Conservation (phyloP, 2,113 vertebrate species). For the Oenanthe oenanthe region DNA sequence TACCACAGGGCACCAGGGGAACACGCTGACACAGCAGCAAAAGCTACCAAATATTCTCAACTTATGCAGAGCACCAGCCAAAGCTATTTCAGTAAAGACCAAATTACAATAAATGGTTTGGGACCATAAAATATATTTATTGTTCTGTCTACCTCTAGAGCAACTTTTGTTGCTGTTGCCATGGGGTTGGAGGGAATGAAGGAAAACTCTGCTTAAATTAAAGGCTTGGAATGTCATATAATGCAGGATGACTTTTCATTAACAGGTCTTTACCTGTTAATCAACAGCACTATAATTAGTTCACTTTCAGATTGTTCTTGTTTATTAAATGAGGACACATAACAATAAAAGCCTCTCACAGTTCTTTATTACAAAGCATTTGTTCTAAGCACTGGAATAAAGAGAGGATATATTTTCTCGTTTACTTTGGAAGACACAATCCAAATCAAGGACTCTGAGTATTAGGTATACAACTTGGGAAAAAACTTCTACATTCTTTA, state of each 20-base stretch:
- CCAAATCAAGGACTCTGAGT: background rate
- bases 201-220: constrained; percentile 2
- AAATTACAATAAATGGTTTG: background rate
- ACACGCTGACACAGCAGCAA: background rate
- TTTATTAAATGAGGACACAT: background rate
- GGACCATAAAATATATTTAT: constrained; percentile 14
- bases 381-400: background rate
- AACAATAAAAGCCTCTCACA: background rate
- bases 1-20: background rate
- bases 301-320: background rate
- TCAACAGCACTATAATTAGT: background rate
- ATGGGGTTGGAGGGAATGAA: background rate
- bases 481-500: background rate
- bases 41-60: background rate
- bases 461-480: background rate
- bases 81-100: background rate
- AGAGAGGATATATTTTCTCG: background rate
- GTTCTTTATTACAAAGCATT: background rate
- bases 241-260: constrained; percentile 2
- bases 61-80: background rate
- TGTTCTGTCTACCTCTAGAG: background rate
- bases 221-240: background rate
- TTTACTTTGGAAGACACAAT: background rate
- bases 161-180: constrained; percentile 38
- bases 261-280: constrained; percentile 6